A percentile compares a stretch with the other conserved stretches of the same genome.
These are phyloP conservation scores for Actinia equina DNA, from an alignment of 64 coral and sea anemone species.

Conservation along the genomic window DNA sequence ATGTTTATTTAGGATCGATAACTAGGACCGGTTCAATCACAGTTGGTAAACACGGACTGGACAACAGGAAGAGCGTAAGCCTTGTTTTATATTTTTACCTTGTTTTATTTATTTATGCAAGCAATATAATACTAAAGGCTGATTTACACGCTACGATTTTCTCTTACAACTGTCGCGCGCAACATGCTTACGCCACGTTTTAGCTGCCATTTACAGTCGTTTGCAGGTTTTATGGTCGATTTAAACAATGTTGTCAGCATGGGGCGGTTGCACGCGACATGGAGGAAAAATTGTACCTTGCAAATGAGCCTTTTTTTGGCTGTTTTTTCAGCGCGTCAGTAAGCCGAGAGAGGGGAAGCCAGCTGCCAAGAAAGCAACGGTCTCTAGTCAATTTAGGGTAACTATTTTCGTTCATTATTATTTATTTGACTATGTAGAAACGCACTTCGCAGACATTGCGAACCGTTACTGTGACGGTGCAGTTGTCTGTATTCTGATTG, in stretches of 20 bases:
- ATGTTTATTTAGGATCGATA: conserved; percentile 47
- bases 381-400: conserved; percentile 81
- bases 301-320: not conserved
- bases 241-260: too few relatives aligned
- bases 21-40: conserved; percentile 73
- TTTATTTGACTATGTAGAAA: too few relatives aligned
- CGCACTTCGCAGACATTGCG: too few relatives aligned
- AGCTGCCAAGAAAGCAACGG: conserved; percentile 58
- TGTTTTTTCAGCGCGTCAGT: conserved; percentile 48
- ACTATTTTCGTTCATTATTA: not conserved
- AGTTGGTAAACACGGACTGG: not conserved
- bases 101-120: not conserved
- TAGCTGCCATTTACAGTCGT: too few relatives aligned
- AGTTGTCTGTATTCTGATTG: too few relatives aligned
- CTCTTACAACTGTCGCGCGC: too few relatives aligned
- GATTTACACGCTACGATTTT: too few relatives aligned
- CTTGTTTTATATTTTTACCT: not conserved
- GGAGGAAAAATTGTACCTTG: too few relatives aligned
- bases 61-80: conserved; percentile 1
- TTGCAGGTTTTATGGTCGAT: too few relatives aligned
- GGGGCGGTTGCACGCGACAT: not conserved
- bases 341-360: conserved; percentile 50
- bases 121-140: too few relatives aligned
- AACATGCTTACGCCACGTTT: too few relatives aligned
- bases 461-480: too few relatives aligned